Percentiles rank a stretch among this genome's conserved stretches.
phyloP scores from a whole-genome alignment of 2,888 invertebrate genomes.

The Agrilus mali region DNA sequence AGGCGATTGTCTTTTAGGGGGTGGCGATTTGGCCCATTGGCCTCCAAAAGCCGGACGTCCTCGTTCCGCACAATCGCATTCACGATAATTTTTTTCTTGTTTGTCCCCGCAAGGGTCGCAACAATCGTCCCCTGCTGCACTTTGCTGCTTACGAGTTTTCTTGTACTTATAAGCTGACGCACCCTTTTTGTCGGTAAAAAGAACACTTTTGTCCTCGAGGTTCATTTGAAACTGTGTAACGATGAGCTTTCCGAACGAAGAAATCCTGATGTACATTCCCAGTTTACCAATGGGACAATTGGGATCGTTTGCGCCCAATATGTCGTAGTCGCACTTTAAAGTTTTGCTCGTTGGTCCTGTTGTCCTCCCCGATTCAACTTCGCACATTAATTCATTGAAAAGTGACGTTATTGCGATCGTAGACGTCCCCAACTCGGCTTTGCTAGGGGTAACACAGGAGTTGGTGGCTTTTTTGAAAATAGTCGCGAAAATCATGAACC shows the following conservation, averaged over 20 bases:
- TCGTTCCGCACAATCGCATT: too few species aligned
- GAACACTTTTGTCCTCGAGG: slow-evolving; percentile 30
- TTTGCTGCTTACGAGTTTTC: slow-evolving; percentile 16
- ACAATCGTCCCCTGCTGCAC: too few species aligned
- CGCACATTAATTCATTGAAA: slow-evolving; percentile 43
- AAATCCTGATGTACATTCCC: slow-evolving; percentile 47
- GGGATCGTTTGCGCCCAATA: slow-evolving; percentile 33
- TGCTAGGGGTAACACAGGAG: slow-evolving; percentile 47
- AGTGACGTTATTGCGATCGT: slow-evolving; percentile 47
- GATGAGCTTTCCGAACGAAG: slow-evolving; percentile 52
- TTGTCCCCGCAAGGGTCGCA: too few species aligned
- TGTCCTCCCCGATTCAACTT: slow-evolving; percentile 26
- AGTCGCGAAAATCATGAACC: slow-evolving; percentile 38
- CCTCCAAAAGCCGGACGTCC: too few species aligned
- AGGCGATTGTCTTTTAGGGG: too few species aligned
- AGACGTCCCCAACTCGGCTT: slow-evolving; percentile 32
- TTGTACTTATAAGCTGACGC: slow-evolving; percentile 31
- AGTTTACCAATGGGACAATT: slow-evolving; percentile 43
- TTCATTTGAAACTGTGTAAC: slow-evolving; percentile 51
- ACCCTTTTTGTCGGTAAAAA: slow-evolving; percentile 34
- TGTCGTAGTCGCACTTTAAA: slow-evolving; percentile 46
- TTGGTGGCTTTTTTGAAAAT: slow-evolving; percentile 48
- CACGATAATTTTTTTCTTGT: too few species aligned
- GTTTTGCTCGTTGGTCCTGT: slow-evolving; percentile 42
- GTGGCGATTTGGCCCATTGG: neutral